These are phyloP conservation scores for Megaleporinus macrocephalus DNA, from an alignment of 2,113 vertebrate species.

Conservation along the genomic window DNA sequence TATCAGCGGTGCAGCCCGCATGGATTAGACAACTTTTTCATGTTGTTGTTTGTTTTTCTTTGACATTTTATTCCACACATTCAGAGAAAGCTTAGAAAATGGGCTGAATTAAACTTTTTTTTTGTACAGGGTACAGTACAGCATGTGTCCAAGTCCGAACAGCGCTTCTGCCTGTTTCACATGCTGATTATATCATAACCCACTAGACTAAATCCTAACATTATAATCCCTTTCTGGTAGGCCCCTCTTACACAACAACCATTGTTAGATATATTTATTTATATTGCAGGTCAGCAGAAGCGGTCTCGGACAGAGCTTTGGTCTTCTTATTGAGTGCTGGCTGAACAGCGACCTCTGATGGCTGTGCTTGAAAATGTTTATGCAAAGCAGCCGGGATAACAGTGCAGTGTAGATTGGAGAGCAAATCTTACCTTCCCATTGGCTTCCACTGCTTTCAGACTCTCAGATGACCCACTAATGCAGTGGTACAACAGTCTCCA, in stretches of 20 bases:
- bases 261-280: slow-evolving; percentile 59
- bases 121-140: background rate
- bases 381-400: background rate
- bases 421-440: too few relatives aligned
- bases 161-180: slow-evolving; percentile 8
- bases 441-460: too few relatives aligned
- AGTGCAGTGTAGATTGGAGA: too few relatives aligned
- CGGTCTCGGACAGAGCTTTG: background rate
- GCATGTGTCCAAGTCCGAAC: background rate
- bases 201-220: slow-evolving; percentile 44
- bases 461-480: too few relatives aligned
- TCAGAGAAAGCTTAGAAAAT: background rate
- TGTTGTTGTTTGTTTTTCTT: background rate
- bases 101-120: background rate
- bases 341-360: slow-evolving; percentile 63
- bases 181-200: slow-evolving; percentile 60
- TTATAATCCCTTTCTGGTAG: slow-evolving; percentile 59
- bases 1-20: background rate
- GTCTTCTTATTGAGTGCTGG: background rate
- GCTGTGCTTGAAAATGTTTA: background rate
- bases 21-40: background rate
- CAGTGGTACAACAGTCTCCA: too few relatives aligned
- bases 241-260: slow-evolving; percentile 66
- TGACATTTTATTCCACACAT: background rate
- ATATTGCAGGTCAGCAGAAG: slow-evolving; percentile 54